phyloP scores from a whole-genome alignment of 2,113 vertebrate species.

The Ctenomys sociabilis region DNA sequence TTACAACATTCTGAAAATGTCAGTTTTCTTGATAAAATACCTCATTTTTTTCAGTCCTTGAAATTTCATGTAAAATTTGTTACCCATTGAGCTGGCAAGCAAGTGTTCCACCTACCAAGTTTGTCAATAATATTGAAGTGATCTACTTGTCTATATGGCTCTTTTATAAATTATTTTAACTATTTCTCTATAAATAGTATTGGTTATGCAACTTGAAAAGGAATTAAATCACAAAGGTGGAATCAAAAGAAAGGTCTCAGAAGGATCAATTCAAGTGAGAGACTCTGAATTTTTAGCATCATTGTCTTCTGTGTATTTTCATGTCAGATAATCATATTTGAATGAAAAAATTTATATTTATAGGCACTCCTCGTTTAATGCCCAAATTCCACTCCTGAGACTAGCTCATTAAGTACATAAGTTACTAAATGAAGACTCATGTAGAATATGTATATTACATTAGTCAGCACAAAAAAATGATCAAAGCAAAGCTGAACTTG shows the following conservation, averaged over 20 bases:
- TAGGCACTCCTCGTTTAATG: neutral
- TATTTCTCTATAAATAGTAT: neutral
- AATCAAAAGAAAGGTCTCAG: neutral
- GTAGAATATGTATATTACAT: neutral
- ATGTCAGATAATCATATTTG: slow-evolving; percentile 1
- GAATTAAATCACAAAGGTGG: neutral
- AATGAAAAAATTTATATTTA: neutral
- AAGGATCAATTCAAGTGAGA: neutral
- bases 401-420: neutral
- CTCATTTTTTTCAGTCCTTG: neutral
- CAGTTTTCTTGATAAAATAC: neutral
- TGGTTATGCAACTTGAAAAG: neutral
- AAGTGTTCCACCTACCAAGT: neutral
- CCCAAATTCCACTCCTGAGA: neutral
- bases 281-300: neutral
- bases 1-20: neutral
- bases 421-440: neutral
- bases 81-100: neutral
- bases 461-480: neutral
- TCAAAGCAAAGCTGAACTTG: neutral
- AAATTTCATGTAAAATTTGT: neutral
- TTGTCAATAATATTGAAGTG: neutral
- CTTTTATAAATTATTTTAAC: neutral
- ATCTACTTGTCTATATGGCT: neutral
- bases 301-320: neutral